phyloP scores from a whole-genome alignment of 2,113 vertebrate species.

The Toxotes jaculatrix region DNA sequence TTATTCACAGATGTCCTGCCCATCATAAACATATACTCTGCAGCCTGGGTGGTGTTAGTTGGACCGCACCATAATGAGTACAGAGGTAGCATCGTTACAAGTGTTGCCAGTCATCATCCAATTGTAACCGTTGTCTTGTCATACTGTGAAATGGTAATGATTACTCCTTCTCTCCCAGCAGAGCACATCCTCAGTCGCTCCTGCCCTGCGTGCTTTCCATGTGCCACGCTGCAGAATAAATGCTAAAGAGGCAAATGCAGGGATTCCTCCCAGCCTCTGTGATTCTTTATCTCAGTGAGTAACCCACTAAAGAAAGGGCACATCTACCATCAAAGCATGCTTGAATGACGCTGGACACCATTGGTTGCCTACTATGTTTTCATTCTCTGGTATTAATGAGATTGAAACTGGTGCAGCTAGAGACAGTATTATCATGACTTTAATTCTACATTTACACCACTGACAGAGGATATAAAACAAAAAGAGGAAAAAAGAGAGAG shows the following conservation, averaged over 20 bases:
- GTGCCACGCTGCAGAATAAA: constrained; percentile 52
- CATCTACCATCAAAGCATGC: constrained; percentile 47
- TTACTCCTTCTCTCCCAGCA: constrained; percentile 30
- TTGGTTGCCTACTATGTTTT: background rate
- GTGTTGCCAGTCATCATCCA: constrained; percentile 35
- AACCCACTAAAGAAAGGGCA: constrained; percentile 53
- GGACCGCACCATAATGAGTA: constrained; percentile 18
- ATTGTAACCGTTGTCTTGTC: constrained; percentile 27
- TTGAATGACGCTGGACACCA: constrained; percentile 35
- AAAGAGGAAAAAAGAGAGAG: background rate
- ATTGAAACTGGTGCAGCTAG: constrained; percentile 5
- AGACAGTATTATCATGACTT: background rate
- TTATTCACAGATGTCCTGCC: constrained; percentile 43
- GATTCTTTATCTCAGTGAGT: constrained; percentile 56
- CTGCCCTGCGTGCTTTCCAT: constrained; percentile 36
- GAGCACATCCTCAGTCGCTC: constrained; percentile 20
- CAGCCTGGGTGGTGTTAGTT: background rate
- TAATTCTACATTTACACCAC: constrained; percentile 5
- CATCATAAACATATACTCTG: constrained; percentile 30
- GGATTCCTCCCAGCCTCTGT: constrained; percentile 40
- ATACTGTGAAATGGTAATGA: constrained; percentile 15
- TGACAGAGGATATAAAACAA: constrained; percentile 13
- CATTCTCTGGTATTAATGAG: constrained; percentile 10
- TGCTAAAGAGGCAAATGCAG: constrained; percentile 60
- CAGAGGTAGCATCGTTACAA: constrained; percentile 20